Evolutionary conservation across 2,797 vertebrate genomes (phyloP), one percentile per base, ranked within the genome.

Genomic region (Neomorphus geoffroyi): DNA sequence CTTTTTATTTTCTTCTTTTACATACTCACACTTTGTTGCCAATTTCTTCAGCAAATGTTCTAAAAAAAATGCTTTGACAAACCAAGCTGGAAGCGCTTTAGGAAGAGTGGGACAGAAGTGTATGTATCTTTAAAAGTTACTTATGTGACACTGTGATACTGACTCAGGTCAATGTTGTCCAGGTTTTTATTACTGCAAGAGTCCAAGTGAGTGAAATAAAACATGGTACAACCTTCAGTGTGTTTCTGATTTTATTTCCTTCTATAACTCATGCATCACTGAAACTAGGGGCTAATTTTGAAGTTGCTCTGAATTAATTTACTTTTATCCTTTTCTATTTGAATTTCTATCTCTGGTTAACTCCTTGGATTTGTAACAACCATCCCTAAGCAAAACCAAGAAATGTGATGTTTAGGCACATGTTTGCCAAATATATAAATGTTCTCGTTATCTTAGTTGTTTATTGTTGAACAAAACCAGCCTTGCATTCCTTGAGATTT

Each of bases 381-480:
- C 18, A 24, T 18, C 15, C 5, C 15, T 75, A 80, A 83, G 22
- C 86, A 74, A 78, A 94, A 77, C 24, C 11, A 57, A 74, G 72
- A 88, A 91, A 74, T 2, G 1, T 45, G 26, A 93, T 12, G 33
- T 61, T 88, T 73, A 70, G 30, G 51, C 21, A 80, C 28, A 62
- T 62, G 51, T 61, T 90, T 54, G 54, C 27, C 80, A 88, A 79
- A 86, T 46, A 11, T 48, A 62, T 84, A 82, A 70, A 64, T 32
- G 18, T 70, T 62, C 56, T 89, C 50, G 39, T 45, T 83, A 84
- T 46, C 77, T 79, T 81, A 81, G 56, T 65, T 79, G 37, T 62
- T 93, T 88, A 86, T 22, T 84, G 66, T 72, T 92, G 62, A 90
- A 72, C 13, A 80, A 91, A 96, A 74, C 8, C 70, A 88, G 66